These are phyloP conservation scores for Osedax fenrisi DNA, from an alignment of 2,888 invertebrate genomes.

Conservation along the genomic window DNA sequence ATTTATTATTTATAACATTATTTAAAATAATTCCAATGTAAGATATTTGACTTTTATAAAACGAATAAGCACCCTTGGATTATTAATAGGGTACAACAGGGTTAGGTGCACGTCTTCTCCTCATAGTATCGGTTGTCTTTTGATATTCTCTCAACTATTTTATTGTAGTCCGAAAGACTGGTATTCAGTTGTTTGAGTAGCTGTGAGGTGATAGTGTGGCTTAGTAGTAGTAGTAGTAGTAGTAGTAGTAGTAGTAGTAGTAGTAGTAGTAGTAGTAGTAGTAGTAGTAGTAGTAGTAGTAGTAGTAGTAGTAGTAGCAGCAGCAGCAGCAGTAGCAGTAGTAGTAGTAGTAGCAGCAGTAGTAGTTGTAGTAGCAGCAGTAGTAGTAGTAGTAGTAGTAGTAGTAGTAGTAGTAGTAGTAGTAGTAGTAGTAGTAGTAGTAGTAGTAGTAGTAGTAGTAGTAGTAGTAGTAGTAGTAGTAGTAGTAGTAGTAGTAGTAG, in stretches of 20 bases:
- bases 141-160: too few species aligned
- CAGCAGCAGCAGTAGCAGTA: constrained; percentile 16
- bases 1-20: too few species aligned
- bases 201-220: too few species aligned
- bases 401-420: not conserved
- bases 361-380: not conserved
- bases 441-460: not conserved
- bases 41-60: too few species aligned
- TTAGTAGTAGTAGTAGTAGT: not conserved
- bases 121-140: too few species aligned
- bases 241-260: constrained; percentile 5
- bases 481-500: not conserved
- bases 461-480: not conserved
- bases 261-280: constrained; percentile 9
- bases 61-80: too few species aligned
- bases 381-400: not conserved
- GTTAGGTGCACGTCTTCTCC: too few species aligned
- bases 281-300: constrained; percentile 13
- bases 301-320: constrained; percentile 16
- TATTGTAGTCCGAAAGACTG: too few species aligned
- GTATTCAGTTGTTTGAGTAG: too few species aligned
- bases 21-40: too few species aligned
- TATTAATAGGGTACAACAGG: too few species aligned
- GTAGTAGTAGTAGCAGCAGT: constrained; percentile 16
- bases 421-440: not conserved